Conservation (phyloP, 1,140 invertebrate genomes). For the Drosophila seguyi region DNA sequence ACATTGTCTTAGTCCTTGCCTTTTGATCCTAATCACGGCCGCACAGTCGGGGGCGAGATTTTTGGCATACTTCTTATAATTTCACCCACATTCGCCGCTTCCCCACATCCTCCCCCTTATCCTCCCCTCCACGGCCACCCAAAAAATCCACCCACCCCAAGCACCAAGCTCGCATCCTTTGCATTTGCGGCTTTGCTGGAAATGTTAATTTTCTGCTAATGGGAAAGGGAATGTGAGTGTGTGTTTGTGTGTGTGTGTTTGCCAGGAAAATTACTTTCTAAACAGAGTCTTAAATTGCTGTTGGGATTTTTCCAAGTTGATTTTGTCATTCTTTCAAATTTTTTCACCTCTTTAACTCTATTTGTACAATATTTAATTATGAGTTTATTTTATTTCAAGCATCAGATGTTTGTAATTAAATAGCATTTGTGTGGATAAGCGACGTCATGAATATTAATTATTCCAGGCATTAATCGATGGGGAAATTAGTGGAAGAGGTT, state of each 20-base stretch:
- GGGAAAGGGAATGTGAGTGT: slow-evolving; percentile 18
- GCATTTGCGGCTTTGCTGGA: slow-evolving; percentile 47
- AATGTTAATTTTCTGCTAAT: slow-evolving; percentile 49
- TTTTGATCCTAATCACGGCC: slow-evolving; percentile 50
- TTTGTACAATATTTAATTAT: slow-evolving; percentile 11
- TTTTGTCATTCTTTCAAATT: slow-evolving; percentile 12
- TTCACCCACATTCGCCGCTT: slow-evolving; percentile 17
- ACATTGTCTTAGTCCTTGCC: slow-evolving; percentile 45
- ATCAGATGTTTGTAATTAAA: slow-evolving; percentile 22
- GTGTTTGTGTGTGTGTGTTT: slow-evolving; percentile 7
- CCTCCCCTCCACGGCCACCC: not conserved
- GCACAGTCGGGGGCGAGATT: slow-evolving; percentile 41
- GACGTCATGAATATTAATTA: slow-evolving; percentile 20
- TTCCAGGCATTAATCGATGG: slow-evolving; percentile 3
- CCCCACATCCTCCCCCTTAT: not conserved
- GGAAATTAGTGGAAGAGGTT: not conserved
- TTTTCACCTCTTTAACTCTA: slow-evolving; percentile 14
- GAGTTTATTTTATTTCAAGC: slow-evolving; percentile 16
- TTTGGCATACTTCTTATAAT: slow-evolving; percentile 48
- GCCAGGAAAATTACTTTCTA: slow-evolving; percentile 43
- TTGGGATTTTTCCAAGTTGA: slow-evolving; percentile 13
- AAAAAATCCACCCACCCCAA: not conserved
- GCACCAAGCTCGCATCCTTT: slow-evolving; percentile 17
- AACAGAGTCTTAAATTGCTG: slow-evolving; percentile 36
- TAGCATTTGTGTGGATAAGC: not conserved